These are phyloP conservation scores for Acipenser ruthenus DNA, from an alignment of 2,797 vertebrate species.

Conservation along the genomic window DNA sequence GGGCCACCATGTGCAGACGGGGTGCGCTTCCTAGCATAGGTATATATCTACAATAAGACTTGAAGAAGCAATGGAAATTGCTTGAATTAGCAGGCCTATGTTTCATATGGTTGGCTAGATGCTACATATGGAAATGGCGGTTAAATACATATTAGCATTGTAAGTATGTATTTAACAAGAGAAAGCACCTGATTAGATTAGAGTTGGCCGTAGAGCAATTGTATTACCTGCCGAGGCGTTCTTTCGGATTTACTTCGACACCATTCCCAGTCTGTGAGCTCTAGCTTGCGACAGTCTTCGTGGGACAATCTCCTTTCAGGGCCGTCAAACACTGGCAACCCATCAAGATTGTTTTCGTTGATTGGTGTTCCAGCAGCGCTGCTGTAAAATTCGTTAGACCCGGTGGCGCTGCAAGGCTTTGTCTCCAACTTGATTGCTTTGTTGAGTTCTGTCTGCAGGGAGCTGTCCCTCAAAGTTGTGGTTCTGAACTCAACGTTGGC, in stretches of 20 bases:
- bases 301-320: constrained; percentile 76
- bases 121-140: no score
- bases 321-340: constrained; percentile 55
- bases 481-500: constrained; percentile 65
- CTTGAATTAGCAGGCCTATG: no score
- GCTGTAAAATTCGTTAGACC: constrained; percentile 36
- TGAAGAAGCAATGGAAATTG: no score
- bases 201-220: no score
- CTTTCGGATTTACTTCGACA: constrained; percentile 92
- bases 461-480: constrained; percentile 49
- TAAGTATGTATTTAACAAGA: no score
- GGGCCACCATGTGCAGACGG: no score
- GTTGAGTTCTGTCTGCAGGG: constrained; percentile 42
- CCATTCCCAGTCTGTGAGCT: constrained; percentile 94
- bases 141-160: no score
- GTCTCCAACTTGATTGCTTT: constrained; percentile 34
- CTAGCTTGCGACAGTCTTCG: constrained; percentile 69
- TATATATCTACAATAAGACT: no score
- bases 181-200: no score
- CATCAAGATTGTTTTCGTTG: constrained; percentile 46
- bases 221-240: constrained; percentile 83
- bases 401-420: constrained; percentile 26
- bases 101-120: no score
- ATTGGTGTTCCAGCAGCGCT: constrained; percentile 29
- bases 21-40: no score